Conservation (phyloP, 2,113 vertebrate genomes). For the Patagioenas fasciata region DNA sequence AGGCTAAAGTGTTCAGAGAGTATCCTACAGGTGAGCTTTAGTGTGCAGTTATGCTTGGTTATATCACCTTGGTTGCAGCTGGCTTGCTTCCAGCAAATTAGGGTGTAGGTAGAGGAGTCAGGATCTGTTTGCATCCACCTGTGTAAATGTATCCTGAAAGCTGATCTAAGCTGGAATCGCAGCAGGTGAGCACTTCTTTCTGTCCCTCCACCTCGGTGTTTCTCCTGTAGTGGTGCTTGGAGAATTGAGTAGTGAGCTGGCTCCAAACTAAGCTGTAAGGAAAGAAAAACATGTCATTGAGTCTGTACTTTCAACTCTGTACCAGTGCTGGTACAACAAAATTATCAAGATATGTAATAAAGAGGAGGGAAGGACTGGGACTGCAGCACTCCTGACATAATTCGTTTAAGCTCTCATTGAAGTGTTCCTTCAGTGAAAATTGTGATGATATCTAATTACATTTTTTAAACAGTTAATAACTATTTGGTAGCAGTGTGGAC, state of each 20-base stretch:
- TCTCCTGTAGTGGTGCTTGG: neutral
- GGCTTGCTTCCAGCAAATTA: neutral
- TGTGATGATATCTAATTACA: neutral
- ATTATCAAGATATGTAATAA: rapidly evolving
- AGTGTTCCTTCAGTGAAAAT: neutral
- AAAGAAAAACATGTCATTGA: neutral
- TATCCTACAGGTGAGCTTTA: neutral
- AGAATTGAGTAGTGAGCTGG: neutral
- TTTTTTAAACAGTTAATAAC: neutral
- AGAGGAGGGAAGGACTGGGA: neutral
- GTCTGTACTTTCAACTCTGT: neutral
- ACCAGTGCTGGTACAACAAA: neutral
- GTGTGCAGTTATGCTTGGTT: neutral
- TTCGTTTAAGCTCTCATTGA: neutral
- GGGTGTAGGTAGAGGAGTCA: neutral
- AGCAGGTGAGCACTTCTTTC: neutral
- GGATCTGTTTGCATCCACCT: neutral
- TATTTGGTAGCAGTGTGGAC: neutral
- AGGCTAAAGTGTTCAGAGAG: neutral
- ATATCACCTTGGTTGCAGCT: neutral
- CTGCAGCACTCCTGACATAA: neutral
- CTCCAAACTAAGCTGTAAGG: neutral
- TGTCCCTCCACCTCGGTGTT: neutral
- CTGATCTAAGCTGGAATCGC: neutral
- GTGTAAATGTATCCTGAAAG: neutral